Evolutionary conservation across 1,140 invertebrate species (phyloP), one percentile per base, ranked within the genome.

Genomic region (Drosophila willistoni): DNA sequence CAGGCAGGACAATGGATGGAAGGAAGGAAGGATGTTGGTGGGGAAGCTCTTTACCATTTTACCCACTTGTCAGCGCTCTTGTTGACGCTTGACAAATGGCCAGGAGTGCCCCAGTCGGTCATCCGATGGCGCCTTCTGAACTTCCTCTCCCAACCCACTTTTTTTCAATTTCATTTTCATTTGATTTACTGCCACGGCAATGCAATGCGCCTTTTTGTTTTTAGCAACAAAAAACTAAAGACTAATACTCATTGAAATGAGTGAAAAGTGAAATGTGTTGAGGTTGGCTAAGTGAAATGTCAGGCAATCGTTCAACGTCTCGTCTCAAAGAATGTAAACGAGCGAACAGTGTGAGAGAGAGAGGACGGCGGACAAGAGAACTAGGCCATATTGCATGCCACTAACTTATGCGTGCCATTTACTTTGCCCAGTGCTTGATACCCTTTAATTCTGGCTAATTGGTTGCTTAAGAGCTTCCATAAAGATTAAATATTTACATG

Each of bases 51-150:
- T 68, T 60, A 70, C 62, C 73, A 73, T 67, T 73, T 51, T 77
- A 71, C 65, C 68, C 73, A 84, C 72, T 86, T 86, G 83, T 86
- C 82, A 86, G 79, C 82, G 82, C 82, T 74, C 84, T 77, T 71
- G 84, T 89, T 87, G 82, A 87, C 83, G 81, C 81, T 87, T 87
- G 84, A 87, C 83, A 89, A 87, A 87, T 87, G 83, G 69, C 66
- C 77, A 51, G 62, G 68, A 63, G 68, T 62, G 68, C 34, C 13
- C 29, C 36, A 42, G 17, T 33, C 56, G 61, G 64, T 29, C 36
- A 39, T 62, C 47, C n/a, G 59, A 64, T 62, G 72, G 55, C 70
- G 61, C 60, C 64, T 68, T 55, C 55, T 57, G 25, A 39, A 42
- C 60, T 22, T 12, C 6, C 10, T 62, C 19, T 36, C 29, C 59